Conservation (phyloP, 2,888 invertebrate species). For the Lasioglossum lativentre region DNA sequence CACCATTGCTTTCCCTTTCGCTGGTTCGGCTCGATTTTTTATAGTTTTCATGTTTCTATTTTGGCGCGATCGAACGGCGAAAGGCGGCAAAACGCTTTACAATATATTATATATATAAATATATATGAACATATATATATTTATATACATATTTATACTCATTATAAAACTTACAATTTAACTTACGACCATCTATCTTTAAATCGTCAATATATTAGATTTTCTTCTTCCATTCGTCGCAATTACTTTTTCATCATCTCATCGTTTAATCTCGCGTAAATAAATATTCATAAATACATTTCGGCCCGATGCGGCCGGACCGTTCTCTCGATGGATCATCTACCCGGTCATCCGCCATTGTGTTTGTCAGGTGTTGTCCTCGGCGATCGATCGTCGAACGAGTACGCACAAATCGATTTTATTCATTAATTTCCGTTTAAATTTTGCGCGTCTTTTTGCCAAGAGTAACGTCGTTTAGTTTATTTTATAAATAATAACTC, state of each 20-base stretch:
- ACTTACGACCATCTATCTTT: slow-evolving; percentile 72
- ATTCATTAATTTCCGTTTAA: background rate
- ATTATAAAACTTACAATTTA: slow-evolving; percentile 75
- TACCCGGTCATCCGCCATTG: background rate
- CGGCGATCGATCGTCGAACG: slow-evolving; percentile 20
- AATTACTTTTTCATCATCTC: slow-evolving; percentile 36
- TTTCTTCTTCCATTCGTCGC: slow-evolving; percentile 68
- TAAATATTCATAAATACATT: slow-evolving; percentile 79
- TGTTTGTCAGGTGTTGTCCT: background rate
- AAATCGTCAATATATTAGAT: slow-evolving; percentile 80
- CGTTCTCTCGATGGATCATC: slow-evolving; percentile 49
- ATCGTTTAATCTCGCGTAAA: slow-evolving; percentile 75
- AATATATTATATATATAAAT: slow-evolving; percentile 46
- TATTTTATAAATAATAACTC: slow-evolving; percentile 1
- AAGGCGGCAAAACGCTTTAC: slow-evolving; percentile 68
- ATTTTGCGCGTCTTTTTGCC: background rate
- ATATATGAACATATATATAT: slow-evolving; percentile 24
- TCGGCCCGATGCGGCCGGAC: slow-evolving; percentile 57
- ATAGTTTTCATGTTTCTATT: slow-evolving; percentile 44
- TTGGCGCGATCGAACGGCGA: slow-evolving; percentile 64
- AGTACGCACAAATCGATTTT: background rate
- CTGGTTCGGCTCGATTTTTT: slow-evolving; percentile 53
- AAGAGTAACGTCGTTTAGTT: background rate
- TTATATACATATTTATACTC: slow-evolving; percentile 55
- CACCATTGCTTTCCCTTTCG: slow-evolving; percentile 72